phyloP scores from a whole-genome alignment of 92 coral and sea anemone genomes.

The Siderastrea radians region DNA sequence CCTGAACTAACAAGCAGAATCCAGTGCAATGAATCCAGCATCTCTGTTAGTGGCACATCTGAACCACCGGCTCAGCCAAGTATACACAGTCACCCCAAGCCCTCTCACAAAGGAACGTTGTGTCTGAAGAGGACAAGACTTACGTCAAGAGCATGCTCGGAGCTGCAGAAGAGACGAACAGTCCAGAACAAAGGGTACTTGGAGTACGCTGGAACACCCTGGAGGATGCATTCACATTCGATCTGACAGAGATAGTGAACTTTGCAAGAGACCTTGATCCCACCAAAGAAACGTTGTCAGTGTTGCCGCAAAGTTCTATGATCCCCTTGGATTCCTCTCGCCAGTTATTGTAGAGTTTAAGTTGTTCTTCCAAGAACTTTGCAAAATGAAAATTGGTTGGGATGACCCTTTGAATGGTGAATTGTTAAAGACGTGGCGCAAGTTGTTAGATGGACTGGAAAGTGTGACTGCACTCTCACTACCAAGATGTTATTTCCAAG shows the following conservation, averaged over 20 bases:
- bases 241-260: neutral
- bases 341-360: constrained; percentile 47
- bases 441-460: too few species aligned
- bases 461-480: too few species aligned
- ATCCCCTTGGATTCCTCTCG: constrained; percentile 57
- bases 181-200: neutral
- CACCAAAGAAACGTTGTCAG: too few species aligned
- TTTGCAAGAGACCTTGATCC: neutral
- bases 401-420: too few species aligned
- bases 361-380: constrained; percentile 46
- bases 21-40: constrained; percentile 25
- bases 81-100: neutral
- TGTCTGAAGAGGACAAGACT: neutral
- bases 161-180: neutral
- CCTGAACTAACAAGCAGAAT: constrained; percentile 28
- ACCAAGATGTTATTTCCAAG: too few species aligned
- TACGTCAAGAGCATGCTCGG: neutral
- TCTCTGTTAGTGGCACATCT: neutral
- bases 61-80: neutral
- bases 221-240: neutral
- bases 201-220: neutral
- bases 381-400: too few species aligned
- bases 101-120: neutral
- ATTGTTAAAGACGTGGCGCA: too few species aligned
- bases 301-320: constrained; percentile 54